Conservation (phyloP, 2,797 vertebrate genomes). For the Lagothrix lagotricha region DNA sequence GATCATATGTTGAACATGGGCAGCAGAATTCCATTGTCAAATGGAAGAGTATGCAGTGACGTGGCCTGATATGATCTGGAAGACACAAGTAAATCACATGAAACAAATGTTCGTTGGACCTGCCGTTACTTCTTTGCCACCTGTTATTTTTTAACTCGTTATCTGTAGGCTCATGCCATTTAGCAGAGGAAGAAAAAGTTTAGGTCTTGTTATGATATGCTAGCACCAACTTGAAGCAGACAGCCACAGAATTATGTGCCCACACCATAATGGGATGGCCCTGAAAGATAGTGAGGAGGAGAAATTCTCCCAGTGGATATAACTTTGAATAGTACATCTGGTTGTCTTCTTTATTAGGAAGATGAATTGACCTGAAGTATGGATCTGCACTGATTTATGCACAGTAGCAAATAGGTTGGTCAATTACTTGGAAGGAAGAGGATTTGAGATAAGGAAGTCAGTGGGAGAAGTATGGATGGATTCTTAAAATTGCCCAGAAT, state of each 20-base stretch:
- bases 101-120: background rate
- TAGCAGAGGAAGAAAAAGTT: background rate
- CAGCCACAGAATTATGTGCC: background rate
- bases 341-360: conserved; percentile 21
- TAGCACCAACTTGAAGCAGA: background rate
- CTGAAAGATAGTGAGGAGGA: background rate
- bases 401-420: background rate
- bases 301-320: background rate
- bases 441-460: background rate
- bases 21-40: background rate
- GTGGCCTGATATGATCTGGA: background rate
- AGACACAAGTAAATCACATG: background rate
- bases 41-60: background rate
- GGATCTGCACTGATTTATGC: background rate
- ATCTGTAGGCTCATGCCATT: background rate
- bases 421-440: conserved; percentile 1
- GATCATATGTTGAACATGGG: background rate
- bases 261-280: background rate
- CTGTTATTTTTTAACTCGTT: background rate
- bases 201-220: background rate
- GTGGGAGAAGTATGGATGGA: background rate
- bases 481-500: background rate
- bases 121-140: background rate
- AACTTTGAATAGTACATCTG: background rate
- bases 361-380: background rate